These are phyloP conservation scores for Norana najaformis DNA, from an alignment of 2,888 invertebrate genomes.

Conservation along the genomic window DNA sequence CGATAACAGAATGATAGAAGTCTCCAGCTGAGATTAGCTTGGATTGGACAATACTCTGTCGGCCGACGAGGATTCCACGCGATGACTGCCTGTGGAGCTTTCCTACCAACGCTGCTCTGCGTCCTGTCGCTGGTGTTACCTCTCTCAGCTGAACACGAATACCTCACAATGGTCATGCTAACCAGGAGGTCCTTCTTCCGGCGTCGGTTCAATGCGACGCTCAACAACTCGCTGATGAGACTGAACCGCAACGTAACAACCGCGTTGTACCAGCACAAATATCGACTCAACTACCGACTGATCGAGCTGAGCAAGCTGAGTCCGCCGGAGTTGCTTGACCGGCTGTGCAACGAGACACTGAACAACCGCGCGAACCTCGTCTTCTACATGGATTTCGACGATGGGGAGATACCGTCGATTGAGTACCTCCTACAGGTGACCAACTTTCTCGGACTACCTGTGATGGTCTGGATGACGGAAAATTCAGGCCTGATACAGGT, in stretches of 20 bases:
- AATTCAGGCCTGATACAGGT: slow-evolving; percentile 71
- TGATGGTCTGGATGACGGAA: slow-evolving; percentile 96
- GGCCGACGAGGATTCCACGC: neutral
- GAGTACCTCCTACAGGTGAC: slow-evolving; percentile 91
- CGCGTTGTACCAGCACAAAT: neutral
- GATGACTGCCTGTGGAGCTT: neutral
- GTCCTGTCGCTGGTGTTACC: neutral
- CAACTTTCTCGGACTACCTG: slow-evolving; percentile 90
- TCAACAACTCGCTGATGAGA: neutral
- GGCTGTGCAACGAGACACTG: slow-evolving; percentile 53
- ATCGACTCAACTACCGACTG: neutral
- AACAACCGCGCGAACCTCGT: slow-evolving; percentile 69
- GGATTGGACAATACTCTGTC: too few species aligned
- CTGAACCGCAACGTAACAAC: neutral
- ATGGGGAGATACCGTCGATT: slow-evolving; percentile 79
- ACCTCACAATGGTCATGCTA: neutral
- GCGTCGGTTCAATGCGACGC: neutral
- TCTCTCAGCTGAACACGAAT: neutral
- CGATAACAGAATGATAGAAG: too few species aligned
- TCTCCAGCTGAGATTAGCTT: too few species aligned
- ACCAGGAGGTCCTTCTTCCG: neutral
- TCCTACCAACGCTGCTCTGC: neutral
- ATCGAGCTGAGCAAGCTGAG: slow-evolving; percentile 32
- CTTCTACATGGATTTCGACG: slow-evolving; percentile 84
- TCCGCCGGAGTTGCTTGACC: slow-evolving; percentile 52